Conservation (phyloP, 2,113 vertebrate genomes). For the Rattus rattus region DNA sequence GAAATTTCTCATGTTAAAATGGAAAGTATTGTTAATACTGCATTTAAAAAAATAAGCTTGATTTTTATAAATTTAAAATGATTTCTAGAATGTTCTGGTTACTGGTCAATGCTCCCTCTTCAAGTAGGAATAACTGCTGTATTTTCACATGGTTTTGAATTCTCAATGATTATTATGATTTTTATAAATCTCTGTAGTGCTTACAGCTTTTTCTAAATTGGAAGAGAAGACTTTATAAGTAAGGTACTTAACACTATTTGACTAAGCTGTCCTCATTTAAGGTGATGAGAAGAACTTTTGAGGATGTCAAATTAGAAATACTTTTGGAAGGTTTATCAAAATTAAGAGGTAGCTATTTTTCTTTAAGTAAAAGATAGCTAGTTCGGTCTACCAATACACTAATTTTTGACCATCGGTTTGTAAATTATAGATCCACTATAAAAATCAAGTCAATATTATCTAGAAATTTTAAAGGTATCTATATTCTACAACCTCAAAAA, state of each 20-base stretch:
- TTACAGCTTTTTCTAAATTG: not conserved
- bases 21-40: not conserved
- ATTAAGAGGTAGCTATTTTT: not conserved
- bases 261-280: conserved; percentile 14
- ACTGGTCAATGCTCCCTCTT: not conserved
- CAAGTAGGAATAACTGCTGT: not conserved
- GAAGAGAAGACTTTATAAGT: not conserved
- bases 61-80: not conserved
- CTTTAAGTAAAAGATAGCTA: conserved; percentile 21
- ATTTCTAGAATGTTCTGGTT: not conserved
- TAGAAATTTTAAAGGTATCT: not conserved
- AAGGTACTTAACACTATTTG: not conserved
- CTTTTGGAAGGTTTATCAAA: not conserved
- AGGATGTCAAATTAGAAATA: not conserved
- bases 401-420: not conserved
- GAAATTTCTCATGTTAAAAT: not conserved
- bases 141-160: conserved; percentile 20
- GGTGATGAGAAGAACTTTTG: not conserved
- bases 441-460: conserved; percentile 29
- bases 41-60: not conserved
- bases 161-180: not conserved
- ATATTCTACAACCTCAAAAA: not conserved
- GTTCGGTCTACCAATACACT: not conserved
- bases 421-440: not conserved
- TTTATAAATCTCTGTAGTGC: not conserved